Evolutionary conservation across 2,113 vertebrate genomes (phyloP).

Genomic region (Pardalotus punctatus): DNA sequence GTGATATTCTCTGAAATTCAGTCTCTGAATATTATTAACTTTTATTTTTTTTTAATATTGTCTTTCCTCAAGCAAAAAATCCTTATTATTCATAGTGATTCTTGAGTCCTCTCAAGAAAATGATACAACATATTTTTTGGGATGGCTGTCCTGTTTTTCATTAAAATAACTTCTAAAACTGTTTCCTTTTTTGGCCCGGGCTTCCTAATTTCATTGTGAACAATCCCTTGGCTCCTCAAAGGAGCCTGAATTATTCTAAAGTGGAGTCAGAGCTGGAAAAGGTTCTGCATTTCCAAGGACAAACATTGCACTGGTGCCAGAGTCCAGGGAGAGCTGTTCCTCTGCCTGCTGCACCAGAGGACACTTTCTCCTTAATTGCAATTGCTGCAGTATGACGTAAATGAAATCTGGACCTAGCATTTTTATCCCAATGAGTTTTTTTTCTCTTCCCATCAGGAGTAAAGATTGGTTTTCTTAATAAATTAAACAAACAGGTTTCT

Average conservation of each 20-base stretch:
- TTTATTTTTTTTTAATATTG: neutral
- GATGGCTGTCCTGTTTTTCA: neutral
- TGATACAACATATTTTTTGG: neutral
- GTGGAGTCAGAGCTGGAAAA: neutral
- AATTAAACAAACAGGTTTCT: neutral
- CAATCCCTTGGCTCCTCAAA: neutral
- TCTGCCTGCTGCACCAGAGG: neutral
- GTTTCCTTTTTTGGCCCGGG: neutral
- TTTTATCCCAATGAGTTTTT: neutral
- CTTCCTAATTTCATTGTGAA: neutral
- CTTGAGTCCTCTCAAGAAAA: neutral
- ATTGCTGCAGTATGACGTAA: neutral
- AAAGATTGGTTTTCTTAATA: neutral
- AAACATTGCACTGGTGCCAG: neutral
- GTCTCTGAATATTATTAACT: neutral
- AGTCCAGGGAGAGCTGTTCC: neutral
- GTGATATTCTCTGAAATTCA: neutral
- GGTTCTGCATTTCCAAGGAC: neutral
- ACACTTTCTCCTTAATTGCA: neutral
- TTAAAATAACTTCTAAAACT: neutral
- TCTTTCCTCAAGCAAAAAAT: neutral
- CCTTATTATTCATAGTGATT: neutral
- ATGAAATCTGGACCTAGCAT: neutral
- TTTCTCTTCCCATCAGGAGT: neutral
- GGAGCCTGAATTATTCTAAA: neutral